These are phyloP conservation scores for Epirrhoe alternata DNA, from an alignment of 2,888 invertebrate species.

Conservation along the genomic window DNA sequence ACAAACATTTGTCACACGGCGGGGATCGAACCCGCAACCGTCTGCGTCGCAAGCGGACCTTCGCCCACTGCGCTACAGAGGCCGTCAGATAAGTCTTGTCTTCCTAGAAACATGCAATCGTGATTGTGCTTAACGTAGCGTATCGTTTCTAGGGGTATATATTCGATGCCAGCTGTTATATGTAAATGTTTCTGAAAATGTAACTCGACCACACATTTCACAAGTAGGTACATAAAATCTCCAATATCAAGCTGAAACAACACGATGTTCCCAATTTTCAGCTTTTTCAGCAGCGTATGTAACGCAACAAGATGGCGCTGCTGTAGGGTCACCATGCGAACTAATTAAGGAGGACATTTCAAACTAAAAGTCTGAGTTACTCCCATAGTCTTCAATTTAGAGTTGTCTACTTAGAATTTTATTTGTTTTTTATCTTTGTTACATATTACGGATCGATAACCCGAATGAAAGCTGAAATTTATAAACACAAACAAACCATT, in stretches of 20 bases:
- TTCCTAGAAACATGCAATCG: not conserved
- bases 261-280: constrained; percentile 36
- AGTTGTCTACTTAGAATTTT: too few relatives aligned
- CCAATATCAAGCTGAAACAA: constrained; percentile 3
- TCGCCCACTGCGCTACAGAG: too few relatives aligned
- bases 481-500: not conserved
- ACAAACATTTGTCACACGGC: too few relatives aligned
- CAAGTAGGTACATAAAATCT: not conserved
- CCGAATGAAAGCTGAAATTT: not conserved
- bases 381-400: too few relatives aligned
- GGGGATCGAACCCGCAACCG: too few relatives aligned
- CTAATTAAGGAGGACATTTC: not conserved
- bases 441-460: not conserved
- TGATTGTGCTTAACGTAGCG: not conserved
- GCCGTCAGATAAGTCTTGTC: not conserved
- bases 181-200: not conserved
- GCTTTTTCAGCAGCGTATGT: constrained; percentile 37
- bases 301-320: constrained; percentile 60
- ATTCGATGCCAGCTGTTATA: not conserved
- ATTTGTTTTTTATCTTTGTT: not conserved
- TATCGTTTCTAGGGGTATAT: not conserved
- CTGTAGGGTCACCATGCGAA: constrained; percentile 8
- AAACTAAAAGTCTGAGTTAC: too few relatives aligned
- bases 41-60: too few relatives aligned
- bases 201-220: not conserved